Evolutionary conservation across 2,888 invertebrate genomes (phyloP).

Genomic region (Orthosia gracilis): DNA sequence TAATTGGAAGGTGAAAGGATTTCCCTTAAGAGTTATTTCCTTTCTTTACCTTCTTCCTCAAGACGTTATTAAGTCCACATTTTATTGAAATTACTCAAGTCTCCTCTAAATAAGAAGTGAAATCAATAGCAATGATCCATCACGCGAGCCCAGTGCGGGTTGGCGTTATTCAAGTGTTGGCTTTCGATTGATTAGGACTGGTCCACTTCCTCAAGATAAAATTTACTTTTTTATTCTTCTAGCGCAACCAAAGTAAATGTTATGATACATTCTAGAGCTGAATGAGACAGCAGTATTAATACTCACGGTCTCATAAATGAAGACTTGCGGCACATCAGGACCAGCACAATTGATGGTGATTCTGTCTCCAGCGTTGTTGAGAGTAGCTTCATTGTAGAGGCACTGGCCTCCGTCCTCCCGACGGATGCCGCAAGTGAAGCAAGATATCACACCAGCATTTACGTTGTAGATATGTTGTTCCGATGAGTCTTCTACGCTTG

Average conservation of each 20-base stretch:
- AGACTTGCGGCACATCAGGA: constrained; percentile 95
- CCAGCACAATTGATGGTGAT: constrained; percentile 96
- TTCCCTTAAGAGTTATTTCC: too few species aligned
- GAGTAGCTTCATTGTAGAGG: constrained; percentile 92
- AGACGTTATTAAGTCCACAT: neutral
- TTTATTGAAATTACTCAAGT: neutral
- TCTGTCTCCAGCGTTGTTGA: constrained; percentile 92
- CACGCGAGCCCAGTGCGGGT: neutral
- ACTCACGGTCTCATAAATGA: constrained; percentile 59
- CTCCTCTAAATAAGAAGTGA: neutral
- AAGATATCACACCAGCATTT: constrained; percentile 90
- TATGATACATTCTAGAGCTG: neutral
- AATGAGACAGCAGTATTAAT: neutral
- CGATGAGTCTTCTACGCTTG: constrained; percentile 93
- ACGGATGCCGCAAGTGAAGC: constrained; percentile 94
- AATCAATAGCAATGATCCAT: neutral
- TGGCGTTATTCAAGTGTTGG: neutral
- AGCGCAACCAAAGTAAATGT: too few species aligned
- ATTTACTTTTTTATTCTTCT: too few species aligned
- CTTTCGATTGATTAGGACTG: neutral
- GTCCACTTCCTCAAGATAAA: neutral
- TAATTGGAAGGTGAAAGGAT: too few species aligned
- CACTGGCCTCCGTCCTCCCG: constrained; percentile 89
- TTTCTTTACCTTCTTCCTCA: neutral
- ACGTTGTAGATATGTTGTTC: constrained; percentile 96